Conservation (phyloP, 2,797 vertebrate species). For the Menidia menidia region DNA sequence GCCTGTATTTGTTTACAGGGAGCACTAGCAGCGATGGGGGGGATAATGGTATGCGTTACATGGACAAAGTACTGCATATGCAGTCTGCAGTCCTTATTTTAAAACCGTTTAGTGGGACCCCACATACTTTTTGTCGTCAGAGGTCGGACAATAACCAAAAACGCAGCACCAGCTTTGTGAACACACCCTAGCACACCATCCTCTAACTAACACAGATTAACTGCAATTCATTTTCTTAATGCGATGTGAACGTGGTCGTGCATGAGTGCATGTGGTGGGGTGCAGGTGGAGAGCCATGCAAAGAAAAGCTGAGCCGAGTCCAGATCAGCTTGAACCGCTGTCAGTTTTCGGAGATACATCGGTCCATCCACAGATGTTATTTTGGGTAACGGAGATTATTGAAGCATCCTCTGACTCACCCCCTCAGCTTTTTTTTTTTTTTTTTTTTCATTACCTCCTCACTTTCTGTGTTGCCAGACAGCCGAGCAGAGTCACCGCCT, state of each 20-base stretch:
- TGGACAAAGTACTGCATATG: slow-evolving; percentile 19
- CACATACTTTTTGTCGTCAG: slow-evolving; percentile 51
- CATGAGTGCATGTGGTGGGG: slow-evolving; percentile 2
- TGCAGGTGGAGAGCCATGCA: slow-evolving; percentile 12
- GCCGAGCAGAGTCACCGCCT: slow-evolving; percentile 59
- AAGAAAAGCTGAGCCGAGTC: slow-evolving; percentile 16
- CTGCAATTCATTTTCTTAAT: neutral
- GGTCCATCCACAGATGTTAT: slow-evolving; percentile 64
- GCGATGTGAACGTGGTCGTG: neutral
- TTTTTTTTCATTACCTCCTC: slow-evolving; percentile 77
- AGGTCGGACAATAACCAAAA: slow-evolving; percentile 50
- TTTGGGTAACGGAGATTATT: slow-evolving; percentile 74
- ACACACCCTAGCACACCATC: slow-evolving; percentile 11
- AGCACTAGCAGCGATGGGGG: neutral
- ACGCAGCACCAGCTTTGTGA: slow-evolving; percentile 48
- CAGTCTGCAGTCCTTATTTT: slow-evolving; percentile 56
- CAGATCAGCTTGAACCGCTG: slow-evolving; percentile 26
- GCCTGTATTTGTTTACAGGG: slow-evolving; percentile 4
- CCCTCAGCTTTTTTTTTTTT: slow-evolving; percentile 76
- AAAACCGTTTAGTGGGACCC: slow-evolving; percentile 39
- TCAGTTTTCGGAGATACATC: slow-evolving; percentile 46
- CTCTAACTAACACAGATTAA: slow-evolving; percentile 5
- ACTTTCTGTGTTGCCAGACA: slow-evolving; percentile 72
- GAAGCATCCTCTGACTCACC: slow-evolving; percentile 76
- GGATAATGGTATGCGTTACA: slow-evolving; percentile 20